These are phyloP conservation scores for Drosophila phalerata DNA, from an alignment of 2,888 invertebrate species.

Conservation along the genomic window DNA sequence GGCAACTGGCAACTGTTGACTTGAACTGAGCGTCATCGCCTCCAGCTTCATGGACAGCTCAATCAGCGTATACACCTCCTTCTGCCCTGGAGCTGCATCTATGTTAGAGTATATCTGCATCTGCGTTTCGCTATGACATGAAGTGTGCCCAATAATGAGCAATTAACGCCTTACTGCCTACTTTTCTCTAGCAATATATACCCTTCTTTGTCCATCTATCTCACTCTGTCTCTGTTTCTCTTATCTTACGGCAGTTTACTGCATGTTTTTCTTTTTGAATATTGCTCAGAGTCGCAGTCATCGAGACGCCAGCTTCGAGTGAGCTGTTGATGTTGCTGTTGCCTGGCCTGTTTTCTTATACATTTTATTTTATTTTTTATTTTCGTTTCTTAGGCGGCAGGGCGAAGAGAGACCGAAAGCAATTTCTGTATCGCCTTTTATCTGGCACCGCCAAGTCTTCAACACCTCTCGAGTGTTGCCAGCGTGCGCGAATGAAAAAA, in stretches of 20 bases:
- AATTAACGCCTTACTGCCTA: conserved; percentile 82
- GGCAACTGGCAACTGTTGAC: conserved; percentile 7
- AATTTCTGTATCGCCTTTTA: conserved; percentile 77
- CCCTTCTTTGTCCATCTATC: conserved; percentile 3
- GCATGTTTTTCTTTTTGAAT: conserved; percentile 66
- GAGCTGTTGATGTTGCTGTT: conserved; percentile 51
- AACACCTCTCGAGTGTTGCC: conserved; percentile 75
- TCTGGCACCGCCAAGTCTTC: conserved; percentile 82
- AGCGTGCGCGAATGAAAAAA: conserved; percentile 43
- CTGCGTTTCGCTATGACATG: conserved; percentile 75
- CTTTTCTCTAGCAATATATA: conserved; percentile 43
- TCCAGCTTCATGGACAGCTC: conserved; percentile 67
- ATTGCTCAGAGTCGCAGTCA: conserved; percentile 57
- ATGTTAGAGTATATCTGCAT: conserved; percentile 44
- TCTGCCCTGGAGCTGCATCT: conserved; percentile 12
- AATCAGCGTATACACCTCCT: conserved; percentile 51
- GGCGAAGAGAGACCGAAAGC: conserved; percentile 59
- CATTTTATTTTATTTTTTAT: conserved; percentile 16
- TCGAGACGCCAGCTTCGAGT: conserved; percentile 55
- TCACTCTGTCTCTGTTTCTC: conserved; percentile 19
- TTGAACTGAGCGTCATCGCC: conserved; percentile 57
- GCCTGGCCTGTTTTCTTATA: conserved; percentile 53
- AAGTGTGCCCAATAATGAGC: conserved; percentile 85
- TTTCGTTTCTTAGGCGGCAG: conserved; percentile 31
- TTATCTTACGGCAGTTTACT: conserved; percentile 72